Percentiles rank a stretch among this genome's conserved stretches.
Evolutionary conservation across 2,888 invertebrate species (phyloP).

Genomic region (Leucophenga maculata): DNA sequence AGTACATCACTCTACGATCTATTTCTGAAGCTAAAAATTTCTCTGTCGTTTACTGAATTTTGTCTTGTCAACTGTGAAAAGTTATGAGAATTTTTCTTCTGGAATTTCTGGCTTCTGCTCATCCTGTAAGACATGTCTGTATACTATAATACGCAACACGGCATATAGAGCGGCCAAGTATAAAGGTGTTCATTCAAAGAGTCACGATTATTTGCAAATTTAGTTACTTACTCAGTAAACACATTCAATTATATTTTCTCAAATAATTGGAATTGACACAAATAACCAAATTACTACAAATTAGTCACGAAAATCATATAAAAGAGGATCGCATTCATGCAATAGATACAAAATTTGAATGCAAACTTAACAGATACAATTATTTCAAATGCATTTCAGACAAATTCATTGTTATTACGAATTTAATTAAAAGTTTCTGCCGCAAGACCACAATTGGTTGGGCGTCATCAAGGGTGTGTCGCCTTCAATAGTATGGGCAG

Average conservation of each 20-base stretch:
- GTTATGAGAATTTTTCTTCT: too few species aligned
- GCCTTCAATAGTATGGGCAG: neutral
- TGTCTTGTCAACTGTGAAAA: too few species aligned
- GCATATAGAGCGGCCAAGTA: too few species aligned
- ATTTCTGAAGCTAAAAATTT: too few species aligned
- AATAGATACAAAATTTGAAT: neutral
- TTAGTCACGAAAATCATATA: conserved; percentile 44
- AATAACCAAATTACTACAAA: conserved; percentile 60
- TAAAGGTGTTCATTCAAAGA: too few species aligned
- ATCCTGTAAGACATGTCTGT: too few species aligned
- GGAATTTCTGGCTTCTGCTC: too few species aligned
- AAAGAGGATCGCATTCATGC: neutral
- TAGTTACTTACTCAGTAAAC: too few species aligned
- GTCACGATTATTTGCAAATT: too few species aligned
- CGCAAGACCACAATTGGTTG: conserved; percentile 35
- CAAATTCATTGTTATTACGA: conserved; percentile 55
- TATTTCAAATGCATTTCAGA: conserved; percentile 59
- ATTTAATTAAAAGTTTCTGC: conserved; percentile 61
- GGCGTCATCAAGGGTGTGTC: neutral
- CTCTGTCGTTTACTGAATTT: too few species aligned
- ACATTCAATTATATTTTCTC: neutral
- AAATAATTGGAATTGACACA: conserved; percentile 33
- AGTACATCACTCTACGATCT: too few species aligned
- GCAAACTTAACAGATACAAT: conserved; percentile 7
- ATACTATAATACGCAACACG: too few species aligned